These are phyloP conservation scores for Cryptomyrus ogoouensis DNA, from an alignment of 2,113 vertebrate species.

Conservation along the genomic window DNA sequence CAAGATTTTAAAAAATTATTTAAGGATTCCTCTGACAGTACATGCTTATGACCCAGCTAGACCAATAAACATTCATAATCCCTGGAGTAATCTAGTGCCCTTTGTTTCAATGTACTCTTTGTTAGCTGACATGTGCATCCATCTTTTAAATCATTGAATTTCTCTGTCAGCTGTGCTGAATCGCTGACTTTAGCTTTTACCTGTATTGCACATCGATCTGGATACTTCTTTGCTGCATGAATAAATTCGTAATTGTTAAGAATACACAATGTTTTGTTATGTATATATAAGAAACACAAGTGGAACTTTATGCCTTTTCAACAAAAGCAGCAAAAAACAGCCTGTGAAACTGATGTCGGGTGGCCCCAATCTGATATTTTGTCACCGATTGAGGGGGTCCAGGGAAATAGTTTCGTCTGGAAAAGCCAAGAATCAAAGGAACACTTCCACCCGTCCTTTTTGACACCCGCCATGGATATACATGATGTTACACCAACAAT, in stretches of 20 bases:
- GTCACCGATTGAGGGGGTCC: background rate
- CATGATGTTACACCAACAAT: background rate
- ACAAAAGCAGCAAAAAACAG: background rate
- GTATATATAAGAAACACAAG: background rate
- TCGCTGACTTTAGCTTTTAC: constrained; percentile 58
- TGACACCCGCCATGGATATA: background rate
- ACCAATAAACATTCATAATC: background rate
- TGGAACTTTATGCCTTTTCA: background rate
- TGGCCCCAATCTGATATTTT: background rate
- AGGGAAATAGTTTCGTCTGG: background rate
- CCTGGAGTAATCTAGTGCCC: background rate
- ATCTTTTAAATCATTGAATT: constrained; percentile 63
- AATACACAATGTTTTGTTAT: background rate
- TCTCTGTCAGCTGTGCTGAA: constrained; percentile 53
- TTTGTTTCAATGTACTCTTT: background rate
- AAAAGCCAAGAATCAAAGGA: background rate
- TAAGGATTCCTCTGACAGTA: background rate
- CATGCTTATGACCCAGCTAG: background rate
- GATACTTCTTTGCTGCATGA: constrained; percentile 57
- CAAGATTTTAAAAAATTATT: constrained; percentile 47
- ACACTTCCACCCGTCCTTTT: background rate
- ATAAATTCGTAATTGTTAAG: constrained; percentile 21
- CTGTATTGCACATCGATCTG: constrained; percentile 59
- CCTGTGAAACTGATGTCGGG: too few species aligned
- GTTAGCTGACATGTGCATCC: constrained; percentile 60